Conservation (phyloP, 2,888 invertebrate species). For the Pandemis corylana region DNA sequence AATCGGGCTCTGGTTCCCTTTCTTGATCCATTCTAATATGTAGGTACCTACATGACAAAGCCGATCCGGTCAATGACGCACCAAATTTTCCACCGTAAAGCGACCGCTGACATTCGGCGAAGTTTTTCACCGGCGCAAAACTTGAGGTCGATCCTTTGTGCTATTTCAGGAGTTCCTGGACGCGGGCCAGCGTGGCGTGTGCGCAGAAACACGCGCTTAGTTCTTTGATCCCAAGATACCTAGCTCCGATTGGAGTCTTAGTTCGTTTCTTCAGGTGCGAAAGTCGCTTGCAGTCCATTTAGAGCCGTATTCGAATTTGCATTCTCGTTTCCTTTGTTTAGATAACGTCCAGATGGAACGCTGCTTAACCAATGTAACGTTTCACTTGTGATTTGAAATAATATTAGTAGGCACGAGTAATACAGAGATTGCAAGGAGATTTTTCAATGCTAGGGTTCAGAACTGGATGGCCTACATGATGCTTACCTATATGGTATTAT, state of each 20-base stretch:
- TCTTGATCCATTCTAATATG: background rate
- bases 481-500: background rate
- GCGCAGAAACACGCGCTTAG: constrained; percentile 68
- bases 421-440: background rate
- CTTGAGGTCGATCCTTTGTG: constrained; percentile 82
- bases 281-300: constrained; percentile 20
- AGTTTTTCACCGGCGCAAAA: constrained; percentile 70
- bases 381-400: background rate
- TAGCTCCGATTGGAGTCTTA: constrained; percentile 51
- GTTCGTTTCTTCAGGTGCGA: constrained; percentile 19
- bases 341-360: constrained; percentile 19
- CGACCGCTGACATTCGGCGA: constrained; percentile 76
- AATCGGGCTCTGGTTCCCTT: background rate
- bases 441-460: constrained; percentile 24
- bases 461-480: constrained; percentile 15
- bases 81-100: constrained; percentile 70
- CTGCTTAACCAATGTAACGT: constrained; percentile 5
- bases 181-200: constrained; percentile 67
- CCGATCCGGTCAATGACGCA: constrained; percentile 63
- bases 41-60: constrained; percentile 10
- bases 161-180: constrained; percentile 83
- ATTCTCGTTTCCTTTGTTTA: constrained; percentile 35
- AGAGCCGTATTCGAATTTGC: constrained; percentile 23
- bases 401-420: background rate
- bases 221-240: constrained; percentile 65